Evolutionary conservation across 2,888 invertebrate genomes (phyloP), one percentile per base, ranked within the genome.

Genomic region (Willowsia nigromaculata): DNA sequence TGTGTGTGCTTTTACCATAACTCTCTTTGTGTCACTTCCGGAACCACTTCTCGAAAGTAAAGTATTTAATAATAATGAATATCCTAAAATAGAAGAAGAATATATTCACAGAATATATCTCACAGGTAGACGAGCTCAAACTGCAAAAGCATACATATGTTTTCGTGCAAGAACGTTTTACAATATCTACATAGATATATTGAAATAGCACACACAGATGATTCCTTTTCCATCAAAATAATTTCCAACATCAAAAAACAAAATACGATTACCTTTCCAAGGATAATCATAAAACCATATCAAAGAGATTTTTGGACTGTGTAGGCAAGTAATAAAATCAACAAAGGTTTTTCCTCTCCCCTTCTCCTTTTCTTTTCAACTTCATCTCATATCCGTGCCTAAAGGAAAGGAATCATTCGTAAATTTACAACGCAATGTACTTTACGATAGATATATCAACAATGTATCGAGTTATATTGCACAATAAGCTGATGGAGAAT

Each of bases 281-380:
- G 59, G 59, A 40, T 43, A 59, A 82, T 82, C 82, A 62, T 82
- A 18, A 82, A 82, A 62, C 43, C 56, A 62, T 82, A 62, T 82
- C 62, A 82, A 82, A 82, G 43, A 43, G 82, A 62, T 82, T 82
- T 82, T 82, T 82, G 82, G 62, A 22, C 40, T 40, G 68, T 68
- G 22, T 68, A 68, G 37, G 22, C 11, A 68, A 37, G 68, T 22
- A 68, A 68, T 68, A 68, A 68, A 68, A 40, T 68, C 40, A 68
- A 68, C 68, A 68, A 68, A 68, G 40, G 68, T 3, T 40, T 68
- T 68, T 30, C 62, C 65, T 65, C 30, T 68, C 15, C 40, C 40
- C 6, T 37, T 40, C 65, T 33, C 33, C 3, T 37, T 65, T 7
- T 33, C n/a, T 30, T 65, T 1, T 33, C 37, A 4, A 56, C 22